A percentile compares a stretch with the other conserved stretches of the same genome.
Conservation (phyloP, 2,797 vertebrate species). For the Eospalax fontanierii region DNA sequence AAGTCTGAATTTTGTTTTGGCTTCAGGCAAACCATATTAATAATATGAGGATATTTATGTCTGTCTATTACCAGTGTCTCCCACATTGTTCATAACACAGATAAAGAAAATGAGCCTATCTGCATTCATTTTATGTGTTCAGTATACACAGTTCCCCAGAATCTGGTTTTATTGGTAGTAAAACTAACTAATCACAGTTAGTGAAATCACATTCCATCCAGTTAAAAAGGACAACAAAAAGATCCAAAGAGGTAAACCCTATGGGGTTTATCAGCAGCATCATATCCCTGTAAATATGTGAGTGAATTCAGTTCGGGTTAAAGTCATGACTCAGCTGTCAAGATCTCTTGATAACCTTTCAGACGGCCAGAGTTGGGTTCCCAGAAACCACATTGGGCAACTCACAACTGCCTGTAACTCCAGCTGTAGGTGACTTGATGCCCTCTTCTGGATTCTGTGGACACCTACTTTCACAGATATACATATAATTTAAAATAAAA, state of each 20-base stretch:
- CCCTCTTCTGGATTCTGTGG: too few relatives aligned
- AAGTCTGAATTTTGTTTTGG: background rate
- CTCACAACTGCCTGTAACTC: too few relatives aligned
- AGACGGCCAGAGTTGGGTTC: too few relatives aligned
- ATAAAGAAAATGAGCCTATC: background rate
- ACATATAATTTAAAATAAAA: too few relatives aligned
- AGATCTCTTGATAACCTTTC: too few relatives aligned
- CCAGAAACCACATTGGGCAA: too few relatives aligned
- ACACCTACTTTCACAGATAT: too few relatives aligned
- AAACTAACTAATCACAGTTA: background rate
- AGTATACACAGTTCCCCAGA: background rate
- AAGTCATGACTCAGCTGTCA: too few relatives aligned
- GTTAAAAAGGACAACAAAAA: background rate
- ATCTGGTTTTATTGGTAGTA: background rate
- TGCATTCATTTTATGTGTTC: background rate
- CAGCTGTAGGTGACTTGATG: too few relatives aligned
- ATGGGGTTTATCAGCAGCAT: background rate
- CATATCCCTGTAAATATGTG: background rate
- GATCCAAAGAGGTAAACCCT: background rate
- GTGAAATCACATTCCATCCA: background rate
- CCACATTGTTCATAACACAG: background rate
- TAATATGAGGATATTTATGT: background rate
- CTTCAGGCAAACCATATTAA: background rate
- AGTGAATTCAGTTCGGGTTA: background rate
- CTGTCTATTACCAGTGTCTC: background rate